phyloP scores from a whole-genome alignment of 2,797 vertebrate species.

The Leptatherina wallacei region DNA sequence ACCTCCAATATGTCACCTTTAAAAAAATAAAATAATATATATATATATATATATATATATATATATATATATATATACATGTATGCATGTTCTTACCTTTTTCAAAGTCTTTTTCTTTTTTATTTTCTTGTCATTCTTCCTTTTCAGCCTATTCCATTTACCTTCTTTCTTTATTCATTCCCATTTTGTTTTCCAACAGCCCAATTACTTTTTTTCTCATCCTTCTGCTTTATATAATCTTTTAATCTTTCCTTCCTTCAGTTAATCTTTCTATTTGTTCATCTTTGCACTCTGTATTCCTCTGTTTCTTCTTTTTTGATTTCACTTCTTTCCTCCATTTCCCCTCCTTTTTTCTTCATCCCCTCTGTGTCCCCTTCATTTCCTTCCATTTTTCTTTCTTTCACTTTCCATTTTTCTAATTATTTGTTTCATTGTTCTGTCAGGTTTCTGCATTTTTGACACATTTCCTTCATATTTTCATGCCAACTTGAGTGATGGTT shows the following conservation, averaged over 20 bases:
- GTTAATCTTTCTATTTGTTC: not conserved
- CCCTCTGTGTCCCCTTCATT: not conserved
- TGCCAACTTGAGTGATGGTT: constrained; percentile 67
- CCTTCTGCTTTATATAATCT: not conserved
- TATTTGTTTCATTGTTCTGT: constrained; percentile 29
- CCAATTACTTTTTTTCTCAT: not conserved
- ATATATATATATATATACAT: too few species aligned
- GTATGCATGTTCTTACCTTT: not conserved
- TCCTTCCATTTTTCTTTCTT: not conserved
- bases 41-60: too few species aligned
- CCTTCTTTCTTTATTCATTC: not conserved
- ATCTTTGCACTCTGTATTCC: not conserved
- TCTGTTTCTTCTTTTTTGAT: not conserved
- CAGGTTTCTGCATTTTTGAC: constrained; percentile 2
- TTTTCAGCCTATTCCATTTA: not conserved
- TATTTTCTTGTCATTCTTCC: not conserved
- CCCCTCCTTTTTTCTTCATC: not conserved
- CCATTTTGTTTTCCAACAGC: not conserved
- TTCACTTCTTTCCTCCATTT: not conserved
- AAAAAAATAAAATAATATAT: too few species aligned
- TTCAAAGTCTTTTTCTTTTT: not conserved
- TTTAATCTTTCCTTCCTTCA: not conserved
- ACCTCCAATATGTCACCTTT: too few species aligned
- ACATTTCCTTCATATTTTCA: constrained; percentile 50
- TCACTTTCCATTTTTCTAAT: not conserved